Base-by-base conservation (phyloP, 2,797 vertebrate genomes). In the Linurgus olivaceus region DNA sequence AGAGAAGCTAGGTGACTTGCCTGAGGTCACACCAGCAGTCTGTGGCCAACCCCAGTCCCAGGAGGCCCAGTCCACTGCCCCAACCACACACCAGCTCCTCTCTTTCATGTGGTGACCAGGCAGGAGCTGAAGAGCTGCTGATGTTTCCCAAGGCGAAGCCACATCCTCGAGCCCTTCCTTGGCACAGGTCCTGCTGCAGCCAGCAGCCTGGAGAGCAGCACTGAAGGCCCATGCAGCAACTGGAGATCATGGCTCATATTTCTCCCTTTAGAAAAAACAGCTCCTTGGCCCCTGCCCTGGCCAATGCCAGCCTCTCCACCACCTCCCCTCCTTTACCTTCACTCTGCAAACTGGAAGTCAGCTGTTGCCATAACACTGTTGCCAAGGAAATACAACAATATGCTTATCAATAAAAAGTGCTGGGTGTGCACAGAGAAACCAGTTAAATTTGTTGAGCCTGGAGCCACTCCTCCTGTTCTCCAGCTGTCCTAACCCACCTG, bases 331-430 rank as follows among this genome's bases (percentile, higher is more conserved):
- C 66, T 57, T 66, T 35, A 86, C 88, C 71, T 50, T 31, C 37
- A 38, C 57, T 35, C 55, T 74, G 77, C 52, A 51, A 77, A 92
- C 74, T 54, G 3, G 0, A 81, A 96, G 48, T 23, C 55, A 86
- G 70, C 51, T 72, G 89, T 93, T 96, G 93, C 83, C 78, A 86
- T 54, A 95, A 91, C 91, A 93, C 48, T 10, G 38, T 91, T 31
- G 13, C 80, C 83, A 94, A 88, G 94, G 91, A 96, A 94, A 91
- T 82, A 74, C 29, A 59, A 67, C 67, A 55, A 28, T 8, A 38
- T 6, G 11, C 71, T 92, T 94, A 96, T 91, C 88, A 87, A 86
- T 67, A 78, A 35, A 25, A 71, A 70, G 24, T 10, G 29, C 26
- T 50, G 71, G 38, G 67, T 63, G 61, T 48, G 59, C 57, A 42